A percentile compares a stretch with the other conserved stretches of the same genome.
phyloP scores from a whole-genome alignment of 2,113 vertebrate species.

The Myotis lucifugus region DNA sequence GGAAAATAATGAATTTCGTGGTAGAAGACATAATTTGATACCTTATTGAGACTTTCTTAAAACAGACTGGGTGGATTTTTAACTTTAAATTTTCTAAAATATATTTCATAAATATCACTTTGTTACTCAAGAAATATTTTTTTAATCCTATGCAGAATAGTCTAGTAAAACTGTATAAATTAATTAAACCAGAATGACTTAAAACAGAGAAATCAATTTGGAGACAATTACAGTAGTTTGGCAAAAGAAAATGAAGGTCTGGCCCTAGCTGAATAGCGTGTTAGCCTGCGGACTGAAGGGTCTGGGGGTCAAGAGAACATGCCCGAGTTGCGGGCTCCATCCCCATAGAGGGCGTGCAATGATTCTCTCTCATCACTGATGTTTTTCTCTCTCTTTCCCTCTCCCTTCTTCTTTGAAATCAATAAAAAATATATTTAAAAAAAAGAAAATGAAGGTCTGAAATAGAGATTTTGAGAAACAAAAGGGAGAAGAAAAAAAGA shows the following conservation, averaged over 20 bases:
- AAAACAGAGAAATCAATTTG: not conserved
- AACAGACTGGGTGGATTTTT: not conserved
- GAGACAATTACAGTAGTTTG: not conserved
- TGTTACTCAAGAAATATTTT: not conserved
- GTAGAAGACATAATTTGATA: not conserved
- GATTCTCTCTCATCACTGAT: too few species aligned
- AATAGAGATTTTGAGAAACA: not conserved
- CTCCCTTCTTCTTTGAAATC: too few species aligned
- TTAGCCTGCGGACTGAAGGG: too few species aligned
- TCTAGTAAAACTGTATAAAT: not conserved
- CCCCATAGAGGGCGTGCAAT: too few species aligned
- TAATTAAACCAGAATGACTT: not conserved
- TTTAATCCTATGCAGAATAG: not conserved
- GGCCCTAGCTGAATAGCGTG: too few species aligned
- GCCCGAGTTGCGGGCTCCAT: too few species aligned
- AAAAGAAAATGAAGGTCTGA: not conserved
- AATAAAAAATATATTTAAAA: too few species aligned
- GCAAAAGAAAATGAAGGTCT: not conserved
- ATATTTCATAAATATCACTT: not conserved
- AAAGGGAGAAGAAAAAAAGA: not conserved
- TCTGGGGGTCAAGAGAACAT: too few species aligned
- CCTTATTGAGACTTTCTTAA: not conserved
- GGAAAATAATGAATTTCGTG: not conserved
- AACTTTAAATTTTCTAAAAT: slow-evolving; percentile 4
- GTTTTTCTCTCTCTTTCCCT: too few species aligned